Evolutionary conservation across 2,113 vertebrate genomes (phyloP).

Genomic region (Zapornia atra): DNA sequence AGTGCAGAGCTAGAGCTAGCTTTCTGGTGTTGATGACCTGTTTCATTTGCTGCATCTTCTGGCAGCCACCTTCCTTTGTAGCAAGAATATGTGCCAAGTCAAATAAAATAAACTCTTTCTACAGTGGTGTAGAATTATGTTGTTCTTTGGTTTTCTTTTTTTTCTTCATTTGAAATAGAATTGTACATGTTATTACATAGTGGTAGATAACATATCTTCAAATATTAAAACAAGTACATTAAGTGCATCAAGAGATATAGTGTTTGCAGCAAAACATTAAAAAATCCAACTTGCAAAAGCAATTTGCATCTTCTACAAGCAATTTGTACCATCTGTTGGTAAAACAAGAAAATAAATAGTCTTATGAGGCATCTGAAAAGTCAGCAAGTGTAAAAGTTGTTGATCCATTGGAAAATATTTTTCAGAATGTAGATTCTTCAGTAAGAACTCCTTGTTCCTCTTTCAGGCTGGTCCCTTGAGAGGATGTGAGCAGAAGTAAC

Average conservation of each 20-base stretch:
- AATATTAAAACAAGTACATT: not conserved
- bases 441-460: not conserved
- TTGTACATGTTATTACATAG: not conserved
- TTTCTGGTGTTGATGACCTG: not conserved
- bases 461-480: not conserved
- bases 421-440: not conserved
- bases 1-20: not conserved
- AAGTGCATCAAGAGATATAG: not conserved
- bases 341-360: not conserved
- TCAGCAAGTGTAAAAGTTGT: not conserved
- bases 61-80: not conserved
- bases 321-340: conserved; percentile 25
- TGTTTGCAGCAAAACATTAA: not conserved
- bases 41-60: not conserved
- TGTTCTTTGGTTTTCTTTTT: not conserved
- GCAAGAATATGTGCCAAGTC: not conserved
- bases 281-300: not conserved
- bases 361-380: not conserved
- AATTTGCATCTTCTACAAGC: not conserved
- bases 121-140: not conserved
- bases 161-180: not conserved
- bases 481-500: not conserved
- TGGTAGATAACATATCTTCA: not conserved
- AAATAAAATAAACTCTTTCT: not conserved
- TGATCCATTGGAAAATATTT: not conserved